Conservation (phyloP, 2,888 invertebrate genomes). For the Venustoraphidia nigricollis region DNA sequence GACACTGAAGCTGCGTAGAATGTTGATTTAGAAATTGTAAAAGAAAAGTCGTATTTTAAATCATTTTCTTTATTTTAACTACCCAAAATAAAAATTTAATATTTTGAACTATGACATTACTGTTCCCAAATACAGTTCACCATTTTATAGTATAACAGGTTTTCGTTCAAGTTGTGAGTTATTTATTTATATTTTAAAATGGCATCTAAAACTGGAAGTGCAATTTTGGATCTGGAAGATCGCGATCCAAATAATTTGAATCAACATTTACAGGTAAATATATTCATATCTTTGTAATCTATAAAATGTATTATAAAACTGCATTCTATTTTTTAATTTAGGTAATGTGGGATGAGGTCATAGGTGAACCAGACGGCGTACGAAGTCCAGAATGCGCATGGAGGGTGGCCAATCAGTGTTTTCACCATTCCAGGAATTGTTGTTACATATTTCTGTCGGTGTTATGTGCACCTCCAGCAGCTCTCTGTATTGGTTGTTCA, state of each 20-base stretch:
- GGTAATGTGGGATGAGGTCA: slow-evolving; percentile 56
- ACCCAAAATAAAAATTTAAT: too few species aligned
- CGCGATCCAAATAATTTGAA: slow-evolving; percentile 56
- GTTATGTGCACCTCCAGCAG: slow-evolving; percentile 49
- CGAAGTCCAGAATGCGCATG: slow-evolving; percentile 55
- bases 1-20: too few species aligned
- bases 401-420: slow-evolving; percentile 49
- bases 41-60: too few species aligned
- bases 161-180: not conserved
- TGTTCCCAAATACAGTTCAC: too few species aligned
- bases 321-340: slow-evolving; percentile 18
- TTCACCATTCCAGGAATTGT: slow-evolving; percentile 44
- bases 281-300: not conserved
- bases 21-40: too few species aligned
- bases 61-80: too few species aligned
- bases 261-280: slow-evolving; percentile 48
- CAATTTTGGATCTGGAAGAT: slow-evolving; percentile 40
- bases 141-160: not conserved
- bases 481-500: slow-evolving; percentile 45
- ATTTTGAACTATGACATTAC: too few species aligned
- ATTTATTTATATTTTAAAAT: slow-evolving; percentile 1
- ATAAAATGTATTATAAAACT: not conserved
- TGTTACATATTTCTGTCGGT: slow-evolving; percentile 56
- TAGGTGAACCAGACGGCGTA: slow-evolving; percentile 54
- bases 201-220: slow-evolving; percentile 29